Evolutionary conservation across 2,797 vertebrate species (phyloP), one percentile per base, ranked within the genome.

Genomic region (Sparus aurata): DNA sequence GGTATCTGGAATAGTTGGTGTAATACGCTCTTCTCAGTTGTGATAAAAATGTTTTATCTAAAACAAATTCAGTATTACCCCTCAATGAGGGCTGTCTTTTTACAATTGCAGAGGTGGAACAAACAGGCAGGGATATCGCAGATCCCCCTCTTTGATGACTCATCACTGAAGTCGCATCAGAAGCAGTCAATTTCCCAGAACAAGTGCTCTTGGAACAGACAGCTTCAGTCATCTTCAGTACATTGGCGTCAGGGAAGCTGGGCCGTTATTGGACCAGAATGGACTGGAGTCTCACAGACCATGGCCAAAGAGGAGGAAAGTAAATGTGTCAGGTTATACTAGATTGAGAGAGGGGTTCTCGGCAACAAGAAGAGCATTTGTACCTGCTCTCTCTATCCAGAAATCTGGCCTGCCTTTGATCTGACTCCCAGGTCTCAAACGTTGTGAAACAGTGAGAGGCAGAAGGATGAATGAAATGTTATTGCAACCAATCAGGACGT

Each of bases 171-270:
- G 77, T 70, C 20, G 6, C 66, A 80, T 83, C 72, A 85, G 68
- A 87, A 82, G 69, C 20, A 58, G 71, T 82, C 78, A 72, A 65
- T 85, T 90, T 92, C 80, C 83, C 47, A 22, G 73, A 91, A 80
- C 61, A 74, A 85, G 52, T 68, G 74, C 75, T 82, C 82, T 89
- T 75, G 84, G 27, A 81, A 88, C 41, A 79, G 50, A 87, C 59
- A 67, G 70, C 59, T 71, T 67, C 72, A 64, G 81, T 49, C 61
- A 70, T 73, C 75, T 73, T 82, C 75, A 73, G 65, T 50, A 5
- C 64, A 71, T 67, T 79, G 84, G 80, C 77, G 60, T 89, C 80
- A 0, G 59, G 69, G 23, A 85, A 75, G 63, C 58, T 76, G 50
- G 43, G 73, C 64, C 0, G 25, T 74, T 85, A 81, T 73, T 72